These are phyloP conservation scores for Anolis carolinensis DNA, from an alignment of 2,113 vertebrate genomes.

Conservation along the genomic window DNA sequence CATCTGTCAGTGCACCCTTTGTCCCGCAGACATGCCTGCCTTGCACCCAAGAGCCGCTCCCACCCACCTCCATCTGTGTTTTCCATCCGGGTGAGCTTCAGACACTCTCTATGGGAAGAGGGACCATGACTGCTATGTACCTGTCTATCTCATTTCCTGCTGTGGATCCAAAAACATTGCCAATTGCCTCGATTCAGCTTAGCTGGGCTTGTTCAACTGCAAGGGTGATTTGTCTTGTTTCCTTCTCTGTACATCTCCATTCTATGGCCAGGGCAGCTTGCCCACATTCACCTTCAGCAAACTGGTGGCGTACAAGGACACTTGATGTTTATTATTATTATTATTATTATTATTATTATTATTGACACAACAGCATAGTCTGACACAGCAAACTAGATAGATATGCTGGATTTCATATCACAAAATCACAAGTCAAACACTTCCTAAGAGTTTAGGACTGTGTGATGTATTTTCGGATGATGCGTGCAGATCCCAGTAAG, in stretches of 20 bases:
- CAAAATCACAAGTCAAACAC: too few species aligned
- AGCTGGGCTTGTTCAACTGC: too few species aligned
- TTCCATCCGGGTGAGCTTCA: neutral
- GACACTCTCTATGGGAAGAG: neutral
- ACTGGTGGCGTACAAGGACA: neutral
- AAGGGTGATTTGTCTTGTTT: neutral
- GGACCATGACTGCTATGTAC: neutral
- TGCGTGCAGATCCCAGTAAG: too few species aligned
- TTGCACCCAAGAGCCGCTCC: neutral
- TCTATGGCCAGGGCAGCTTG: neutral
- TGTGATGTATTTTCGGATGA: too few species aligned
- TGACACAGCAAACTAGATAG: too few species aligned
- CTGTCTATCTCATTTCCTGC: neutral
- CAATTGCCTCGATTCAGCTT: neutral
- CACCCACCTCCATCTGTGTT: neutral
- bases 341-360: too few species aligned
- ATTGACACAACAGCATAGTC: too few species aligned
- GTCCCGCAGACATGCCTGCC: constrained; percentile 42
- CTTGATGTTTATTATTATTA: too few species aligned
- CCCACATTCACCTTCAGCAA: neutral
- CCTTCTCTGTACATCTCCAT: neutral
- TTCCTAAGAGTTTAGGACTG: too few species aligned
- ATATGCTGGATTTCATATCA: too few species aligned
- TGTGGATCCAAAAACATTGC: neutral
- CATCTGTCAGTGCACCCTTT: constrained; percentile 38